Evolutionary conservation across 1,140 invertebrate genomes (phyloP), one percentile per base, ranked within the genome.

Genomic region (Helicoverpa zea): DNA sequence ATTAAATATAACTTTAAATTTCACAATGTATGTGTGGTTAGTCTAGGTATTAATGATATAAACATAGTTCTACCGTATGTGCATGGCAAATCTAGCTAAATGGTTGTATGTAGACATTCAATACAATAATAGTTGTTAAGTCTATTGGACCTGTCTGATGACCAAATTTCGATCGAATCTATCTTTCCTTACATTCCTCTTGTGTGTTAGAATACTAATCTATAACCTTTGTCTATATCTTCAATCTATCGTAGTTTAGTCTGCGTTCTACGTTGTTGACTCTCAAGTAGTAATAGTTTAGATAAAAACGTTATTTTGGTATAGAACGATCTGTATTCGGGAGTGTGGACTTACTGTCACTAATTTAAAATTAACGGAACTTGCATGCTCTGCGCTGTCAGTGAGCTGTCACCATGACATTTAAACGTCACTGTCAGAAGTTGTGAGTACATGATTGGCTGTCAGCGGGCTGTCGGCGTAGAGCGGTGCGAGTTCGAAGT

Each of bases 81-180:
- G 93, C 93, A 94, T 94, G 93, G 90, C 92, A 91, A 85, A 90
- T 91, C 85, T 94, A 94, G 93, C 87, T 93, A 90, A 92, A 92
- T 86, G 90, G 92, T 94, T 94, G 92, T 93, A 91, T 88, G 93
- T 94, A 94, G 92, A 84, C 90, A 90, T 88, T 90, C 89, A 91
- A 92, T 92, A 94, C 93, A 93, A 94, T 94, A 92, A 93, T 94
- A 93, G 91, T 59, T 43, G 51, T 72, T 93, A 93, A 93, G 91
- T 84, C 84, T 84, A 78, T 84, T 77, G 86, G 84, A 91, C 87
- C 75, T 77, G 75, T 77, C 61, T 64, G 47, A 87, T 87, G 91
- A 93, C 92, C 93, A 94, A 93, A 84, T 80, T 89, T 88, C 84
- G 82, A 84, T 84, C 76, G 54, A 76, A 76, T 70, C 52, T 78